Evolutionary conservation across 2,888 invertebrate species (phyloP), one percentile per base, ranked within the genome.

Genomic region (Synergus umbraculus): DNA sequence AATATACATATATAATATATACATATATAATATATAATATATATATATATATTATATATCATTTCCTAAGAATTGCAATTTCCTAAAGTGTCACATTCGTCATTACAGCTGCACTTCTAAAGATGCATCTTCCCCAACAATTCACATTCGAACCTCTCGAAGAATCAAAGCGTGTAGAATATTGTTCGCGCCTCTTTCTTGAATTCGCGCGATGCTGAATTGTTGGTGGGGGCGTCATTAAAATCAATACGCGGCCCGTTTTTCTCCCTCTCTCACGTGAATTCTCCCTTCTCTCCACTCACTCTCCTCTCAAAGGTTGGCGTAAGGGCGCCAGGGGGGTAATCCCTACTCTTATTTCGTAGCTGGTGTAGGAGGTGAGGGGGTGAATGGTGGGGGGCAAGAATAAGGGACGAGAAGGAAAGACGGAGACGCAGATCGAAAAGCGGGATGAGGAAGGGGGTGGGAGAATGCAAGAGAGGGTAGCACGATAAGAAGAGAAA

Each of bases 171-270:
- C 84, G 86, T 86, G 84, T 86, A 85, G 84, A 73, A 87, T 87
- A 90, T 88, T 89, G 87, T 90, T 90, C 89, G 87, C 88, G 89
- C 89, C 88, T 89, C 86, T 87, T 85, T 85, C 84, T 86, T 86
- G 87, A 87, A 86, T 89, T 87, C 86, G 84, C 85, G 85, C 73
- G 76, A 80, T 77, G 83, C 76, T 78, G 82, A 67, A 69, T 60
- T 66, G 81, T 85, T 79, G 83, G 87, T 87, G 89, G 91, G 89
- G 88, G 88, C 90, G 90, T 92, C 92, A 92, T 92, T 92, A 92
- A 92, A 91, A 92, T 92, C 92, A 92, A 92, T 92, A 92, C 92
- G 89, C 87, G 90, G 87, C 84, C 83, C 85, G 86, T 84, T 84
- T 86, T 86, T 84, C 87, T 88, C 88, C 87, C 86, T 89, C 87